Base-by-base conservation (phyloP, 2,888 invertebrate genomes). In the Cremastinae sp. region DNA sequence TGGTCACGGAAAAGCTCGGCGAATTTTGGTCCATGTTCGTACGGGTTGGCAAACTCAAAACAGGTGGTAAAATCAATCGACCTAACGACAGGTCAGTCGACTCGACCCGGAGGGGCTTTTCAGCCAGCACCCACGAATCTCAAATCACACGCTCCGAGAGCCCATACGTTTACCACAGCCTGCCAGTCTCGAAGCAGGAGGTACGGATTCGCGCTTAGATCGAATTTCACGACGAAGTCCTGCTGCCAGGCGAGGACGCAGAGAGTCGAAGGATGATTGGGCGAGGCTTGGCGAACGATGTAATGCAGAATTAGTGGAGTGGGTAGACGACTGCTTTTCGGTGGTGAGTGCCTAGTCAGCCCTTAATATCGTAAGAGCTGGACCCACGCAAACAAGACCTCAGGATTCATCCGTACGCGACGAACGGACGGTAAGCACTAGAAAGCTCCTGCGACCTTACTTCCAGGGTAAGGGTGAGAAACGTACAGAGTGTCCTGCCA, bases 291-390 rank as follows among this genome's bases (percentile, higher is more conserved):
- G 69, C 9, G 43, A 68, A 58, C 38, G 68, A 59, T 59, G 58
- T 58, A 68, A 58, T 49, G 41, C 58, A 22, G 58, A 49, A 38
- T 49, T 49, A 41, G 41, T 12, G 43, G 49, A 18, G 18, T n/a
- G 68, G 22, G 77, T 61, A 51, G 73, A 62, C 64, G 74, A 77
- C 78, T 78, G 79, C 72, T 69, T 79, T 75, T 71, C 70, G 62
- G 78, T 75, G 78, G 82, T 77, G 84, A 86, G 86, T 88, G 87
- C 87, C 87, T 86, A 88, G 88, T 89, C 88, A 88, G 88, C 88
- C 87, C 89, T 87, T 87, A 87, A 89, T 89, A 88, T 87, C 87
- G 84, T 88, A 87, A 88, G 87, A 89, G 89, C 87, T 79, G 86
- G 85, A 86, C 87, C 85, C 84, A 79, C 81, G 87, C 88, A 89